These are phyloP conservation scores for Lochmaea crataegi DNA, from an alignment of 2,888 invertebrate genomes.

Conservation along the genomic window DNA sequence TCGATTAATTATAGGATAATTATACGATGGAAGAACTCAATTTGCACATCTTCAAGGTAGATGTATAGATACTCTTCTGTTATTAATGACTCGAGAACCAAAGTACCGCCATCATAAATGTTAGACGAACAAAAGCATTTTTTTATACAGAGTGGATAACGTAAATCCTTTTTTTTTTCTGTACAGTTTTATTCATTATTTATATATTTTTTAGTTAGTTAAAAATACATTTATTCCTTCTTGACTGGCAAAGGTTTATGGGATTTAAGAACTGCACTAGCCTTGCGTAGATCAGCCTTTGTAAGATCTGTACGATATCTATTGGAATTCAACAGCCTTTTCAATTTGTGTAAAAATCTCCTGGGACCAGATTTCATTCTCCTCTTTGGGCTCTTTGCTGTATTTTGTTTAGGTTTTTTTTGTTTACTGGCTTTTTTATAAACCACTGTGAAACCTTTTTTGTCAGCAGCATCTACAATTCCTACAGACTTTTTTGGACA, in stretches of 20 bases:
- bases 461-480: slow-evolving; percentile 86
- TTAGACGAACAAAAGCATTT: not conserved
- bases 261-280: too few relatives aligned
- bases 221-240: too few relatives aligned
- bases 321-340: slow-evolving; percentile 81
- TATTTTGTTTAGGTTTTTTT: slow-evolving; percentile 83
- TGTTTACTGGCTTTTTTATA: slow-evolving; percentile 80
- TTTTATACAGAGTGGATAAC: not conserved
- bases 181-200: too few relatives aligned
- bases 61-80: not conserved
- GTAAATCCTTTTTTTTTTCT: too few relatives aligned
- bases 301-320: slow-evolving; percentile 91
- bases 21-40: not conserved
- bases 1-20: not conserved
- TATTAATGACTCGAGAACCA: not conserved
- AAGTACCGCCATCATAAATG: not conserved
- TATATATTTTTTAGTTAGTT: too few relatives aligned
- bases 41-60: not conserved
- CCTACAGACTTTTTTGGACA: slow-evolving; percentile 92
- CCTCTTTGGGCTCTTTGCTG: slow-evolving; percentile 77
- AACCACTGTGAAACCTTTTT: slow-evolving; percentile 94
- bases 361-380: slow-evolving; percentile 91
- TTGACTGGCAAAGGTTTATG: too few relatives aligned
- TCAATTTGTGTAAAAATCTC: slow-evolving; percentile 86
- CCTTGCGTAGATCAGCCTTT: too few relatives aligned